These are phyloP conservation scores for Eurystomus gularis DNA, from an alignment of 2,113 vertebrate genomes.

Conservation along the genomic window DNA sequence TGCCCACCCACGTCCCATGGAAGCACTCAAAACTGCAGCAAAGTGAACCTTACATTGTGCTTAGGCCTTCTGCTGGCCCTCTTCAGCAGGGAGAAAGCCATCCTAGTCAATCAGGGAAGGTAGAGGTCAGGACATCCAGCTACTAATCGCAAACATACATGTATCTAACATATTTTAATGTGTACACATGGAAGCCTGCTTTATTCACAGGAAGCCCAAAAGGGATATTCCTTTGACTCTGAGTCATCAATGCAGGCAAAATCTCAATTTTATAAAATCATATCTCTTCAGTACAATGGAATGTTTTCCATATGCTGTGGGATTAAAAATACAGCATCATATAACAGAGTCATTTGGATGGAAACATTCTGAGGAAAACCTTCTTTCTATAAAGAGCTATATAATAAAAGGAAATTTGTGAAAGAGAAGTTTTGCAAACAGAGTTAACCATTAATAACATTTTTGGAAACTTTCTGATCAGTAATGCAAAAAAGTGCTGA, in stretches of 20 bases:
- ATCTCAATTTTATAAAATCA: not conserved
- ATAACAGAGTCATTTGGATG: not conserved
- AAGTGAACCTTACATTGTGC: not conserved
- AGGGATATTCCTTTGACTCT: not conserved
- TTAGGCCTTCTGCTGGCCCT: not conserved
- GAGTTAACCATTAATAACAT: not conserved
- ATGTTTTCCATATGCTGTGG: constrained; percentile 35
- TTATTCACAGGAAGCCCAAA: not conserved
- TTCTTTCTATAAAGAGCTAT: not conserved
- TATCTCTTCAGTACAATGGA: not conserved
- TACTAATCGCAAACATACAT: not conserved
- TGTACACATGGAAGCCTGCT: not conserved
- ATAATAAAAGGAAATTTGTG: not conserved
- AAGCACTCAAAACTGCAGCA: not conserved
- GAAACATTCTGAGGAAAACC: not conserved
- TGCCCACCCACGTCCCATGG: not conserved
- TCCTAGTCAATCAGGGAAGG: not conserved
- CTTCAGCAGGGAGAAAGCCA: not conserved
- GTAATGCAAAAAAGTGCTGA: rapidly evolving
- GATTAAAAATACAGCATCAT: constrained; percentile 10
- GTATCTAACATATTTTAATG: not conserved
- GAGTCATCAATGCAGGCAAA: not conserved
- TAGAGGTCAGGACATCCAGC: not conserved
- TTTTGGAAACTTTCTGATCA: not conserved
- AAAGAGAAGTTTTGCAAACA: not conserved